phyloP scores from a whole-genome alignment of 1,140 invertebrate genomes.

The Eubasilissa regina region DNA sequence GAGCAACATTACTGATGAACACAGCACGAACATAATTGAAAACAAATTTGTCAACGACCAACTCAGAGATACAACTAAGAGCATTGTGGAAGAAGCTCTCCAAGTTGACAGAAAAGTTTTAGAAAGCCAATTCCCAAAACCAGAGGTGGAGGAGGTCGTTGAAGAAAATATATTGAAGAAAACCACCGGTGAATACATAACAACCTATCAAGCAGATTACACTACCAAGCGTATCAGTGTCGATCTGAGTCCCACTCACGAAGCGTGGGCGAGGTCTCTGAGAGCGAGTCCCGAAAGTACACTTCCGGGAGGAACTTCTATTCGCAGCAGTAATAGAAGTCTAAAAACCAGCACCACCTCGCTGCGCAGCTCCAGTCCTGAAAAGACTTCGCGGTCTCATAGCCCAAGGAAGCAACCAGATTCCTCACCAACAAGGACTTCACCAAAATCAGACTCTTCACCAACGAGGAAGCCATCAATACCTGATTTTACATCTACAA shows the following conservation, averaged over 20 bases:
- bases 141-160: slow-evolving; percentile 33
- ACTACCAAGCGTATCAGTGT: slow-evolving; percentile 74
- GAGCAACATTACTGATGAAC: slow-evolving; percentile 24
- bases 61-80: slow-evolving; percentile 16
- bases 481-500: no score
- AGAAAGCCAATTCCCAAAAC: slow-evolving; percentile 47
- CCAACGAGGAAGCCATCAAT: no score
- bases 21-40: slow-evolving; percentile 5
- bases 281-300: slow-evolving; percentile 76
- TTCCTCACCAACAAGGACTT: slow-evolving; percentile 49
- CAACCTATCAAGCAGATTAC: slow-evolving; percentile 75
- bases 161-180: slow-evolving; percentile 56
- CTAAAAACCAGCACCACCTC: slow-evolving; percentile 68
- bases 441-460: background rate
- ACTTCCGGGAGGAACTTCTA: slow-evolving; percentile 68
- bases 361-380: slow-evolving; percentile 73
- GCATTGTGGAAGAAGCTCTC: slow-evolving; percentile 21
- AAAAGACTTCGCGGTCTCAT: slow-evolving; percentile 64
- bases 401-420: slow-evolving; percentile 56
- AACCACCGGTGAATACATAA: slow-evolving; percentile 69
- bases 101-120: slow-evolving; percentile 49
- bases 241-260: slow-evolving; percentile 78
- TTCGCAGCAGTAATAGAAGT: slow-evolving; percentile 66
- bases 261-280: slow-evolving; percentile 80
- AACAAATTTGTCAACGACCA: slow-evolving; percentile 14